These are phyloP conservation scores for Cyaniris semiargus DNA, from an alignment of 2,888 invertebrate genomes.

Conservation along the genomic window DNA sequence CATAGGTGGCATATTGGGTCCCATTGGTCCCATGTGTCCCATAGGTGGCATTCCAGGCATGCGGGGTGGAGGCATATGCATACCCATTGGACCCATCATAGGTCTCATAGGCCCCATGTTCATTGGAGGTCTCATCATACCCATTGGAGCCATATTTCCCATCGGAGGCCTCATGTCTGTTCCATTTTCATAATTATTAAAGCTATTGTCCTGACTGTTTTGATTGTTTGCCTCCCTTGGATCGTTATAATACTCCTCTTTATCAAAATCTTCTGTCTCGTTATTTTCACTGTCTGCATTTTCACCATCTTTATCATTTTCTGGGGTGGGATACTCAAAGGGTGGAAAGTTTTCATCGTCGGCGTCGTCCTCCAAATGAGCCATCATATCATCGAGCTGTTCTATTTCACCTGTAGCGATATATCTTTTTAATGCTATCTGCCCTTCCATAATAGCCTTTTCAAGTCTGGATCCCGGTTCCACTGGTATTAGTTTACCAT, in stretches of 20 bases:
- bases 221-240: constrained; percentile 67
- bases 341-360: constrained; percentile 71
- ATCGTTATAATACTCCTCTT: constrained; percentile 63
- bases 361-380: constrained; percentile 83
- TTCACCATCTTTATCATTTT: constrained; percentile 52
- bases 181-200: constrained; percentile 61
- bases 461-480: constrained; percentile 88
- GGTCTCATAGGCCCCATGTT: constrained; percentile 50
- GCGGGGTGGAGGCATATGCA: constrained; percentile 51
- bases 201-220: constrained; percentile 62
- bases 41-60: constrained; percentile 46
- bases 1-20: constrained; percentile 52
- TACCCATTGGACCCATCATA: constrained; percentile 45
- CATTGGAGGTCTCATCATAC: constrained; percentile 45
- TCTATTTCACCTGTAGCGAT: constrained; percentile 91
- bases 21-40: constrained; percentile 54
- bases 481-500: constrained; percentile 90
- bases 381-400: constrained; percentile 88
- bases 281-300: constrained; percentile 58
- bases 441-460: constrained; percentile 88
- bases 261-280: constrained; percentile 52
- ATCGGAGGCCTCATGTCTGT: constrained; percentile 53
- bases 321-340: constrained; percentile 69
- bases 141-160: constrained; percentile 52
- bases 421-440: constrained; percentile 87